phyloP scores from a whole-genome alignment of 2,113 vertebrate species.

The Neotoma lepida region DNA sequence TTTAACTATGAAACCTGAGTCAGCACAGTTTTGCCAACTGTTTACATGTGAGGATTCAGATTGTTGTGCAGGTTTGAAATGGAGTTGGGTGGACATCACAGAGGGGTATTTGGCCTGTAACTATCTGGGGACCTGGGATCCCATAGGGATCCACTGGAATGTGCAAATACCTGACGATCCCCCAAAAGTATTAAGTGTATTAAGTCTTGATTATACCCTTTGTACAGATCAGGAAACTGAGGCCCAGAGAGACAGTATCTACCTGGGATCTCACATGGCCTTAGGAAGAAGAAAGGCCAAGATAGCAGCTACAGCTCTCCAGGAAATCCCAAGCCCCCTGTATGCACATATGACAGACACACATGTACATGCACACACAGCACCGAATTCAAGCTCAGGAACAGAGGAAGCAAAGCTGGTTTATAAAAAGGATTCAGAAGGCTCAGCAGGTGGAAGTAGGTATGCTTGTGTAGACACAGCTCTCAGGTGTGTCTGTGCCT shows the following conservation, averaged over 20 bases:
- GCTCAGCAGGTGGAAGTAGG: neutral
- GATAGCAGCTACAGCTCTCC: neutral
- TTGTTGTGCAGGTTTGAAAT: conserved; percentile 14
- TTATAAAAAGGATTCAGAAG: conserved; percentile 37
- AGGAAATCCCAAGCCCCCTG: neutral
- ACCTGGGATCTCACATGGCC: neutral
- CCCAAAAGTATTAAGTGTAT: neutral
- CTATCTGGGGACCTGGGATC: neutral
- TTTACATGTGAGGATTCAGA: neutral
- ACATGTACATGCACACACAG: neutral
- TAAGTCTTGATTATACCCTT: conserved; percentile 9
- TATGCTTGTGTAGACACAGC: neutral
- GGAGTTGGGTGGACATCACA: neutral
- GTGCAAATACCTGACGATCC: neutral
- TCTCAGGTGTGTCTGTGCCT: conserved; percentile 3
- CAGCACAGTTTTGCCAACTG: conserved; percentile 35
- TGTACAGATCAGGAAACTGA: conserved; percentile 61
- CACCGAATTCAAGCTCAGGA: neutral
- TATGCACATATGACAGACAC: neutral
- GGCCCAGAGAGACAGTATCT: neutral
- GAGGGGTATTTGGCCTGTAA: neutral
- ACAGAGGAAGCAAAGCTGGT: neutral
- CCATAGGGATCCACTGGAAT: neutral
- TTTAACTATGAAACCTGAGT: conserved; percentile 40
- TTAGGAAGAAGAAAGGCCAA: conserved; percentile 32